Base-by-base conservation (phyloP, 2,888 invertebrate species). In the Diarsia brunnea region DNA sequence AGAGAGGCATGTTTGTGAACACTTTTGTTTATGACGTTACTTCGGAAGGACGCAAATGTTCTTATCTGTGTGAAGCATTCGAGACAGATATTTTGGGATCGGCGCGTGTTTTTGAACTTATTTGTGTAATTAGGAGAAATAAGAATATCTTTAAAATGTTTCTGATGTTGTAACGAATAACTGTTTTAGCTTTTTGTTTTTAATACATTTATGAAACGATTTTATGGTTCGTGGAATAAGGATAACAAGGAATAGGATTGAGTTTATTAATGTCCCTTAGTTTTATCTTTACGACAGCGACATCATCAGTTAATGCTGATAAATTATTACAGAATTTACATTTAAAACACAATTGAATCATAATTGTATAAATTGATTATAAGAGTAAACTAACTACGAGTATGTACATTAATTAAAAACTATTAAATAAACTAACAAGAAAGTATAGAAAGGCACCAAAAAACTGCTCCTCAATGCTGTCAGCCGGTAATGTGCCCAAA, bases 11-110 rank as follows among this genome's bases (percentile, higher is more conserved):
- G 68, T 64, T 31, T 21, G n/a, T 31, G 53, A 73, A 43, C 47
- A 73, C 68, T 81, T 76, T 81, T 81, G 81, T 73, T 73, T 77
- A 58, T 69, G 77, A 77, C 60, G 51, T 55, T 75, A 81, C 75
- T 80, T 74, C 14, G 69, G 73, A 51, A 63, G 63, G 53, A 38
- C 47, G 69, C 67, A 67, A 79, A 67, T 47, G 60, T 75, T 68
- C 65, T 74, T 80, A 79, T 80, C 80, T 65, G 67, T 31, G 49
- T 58, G n/a, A 51, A 63, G 31, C 71, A 63, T 63, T 67, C 31
- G 47, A 16, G 53, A 31, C 53, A 24, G 31, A 68, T 79, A 80
- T 64, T 75, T 75, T 69, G 66, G 53, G 80, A 49, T 65, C 12
- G 80, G 71, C 10, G 64, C 68, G 75, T 80, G 80, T 71, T 79